Base-by-base conservation (phyloP, 1,140 invertebrate species). In the Leptopilina boulardi region DNA sequence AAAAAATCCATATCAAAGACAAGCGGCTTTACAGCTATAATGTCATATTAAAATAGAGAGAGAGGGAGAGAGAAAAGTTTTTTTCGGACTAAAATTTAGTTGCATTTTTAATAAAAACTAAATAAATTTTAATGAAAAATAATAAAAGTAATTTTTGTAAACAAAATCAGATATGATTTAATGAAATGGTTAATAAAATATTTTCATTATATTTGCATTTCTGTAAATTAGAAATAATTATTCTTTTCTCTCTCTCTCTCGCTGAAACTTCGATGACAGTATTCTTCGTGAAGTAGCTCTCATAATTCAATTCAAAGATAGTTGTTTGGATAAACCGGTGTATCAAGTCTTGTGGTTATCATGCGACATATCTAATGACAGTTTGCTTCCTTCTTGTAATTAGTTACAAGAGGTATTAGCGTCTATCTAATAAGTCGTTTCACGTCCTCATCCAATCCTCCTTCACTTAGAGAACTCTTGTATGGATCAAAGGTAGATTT, bases 331-430 rank as follows among this genome's bases (percentile, higher is more conserved):
- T 44, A 44, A 42, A 30, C 26, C 41, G 41, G 21, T 44, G 71
- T 44, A 73, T 47, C 71, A 51, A 51, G n/a, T 51, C 47, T 18
- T 51, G 54, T 70, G 82, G 76, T 86, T 81, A 81, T 83, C 70
- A 71, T 19, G 54, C 74, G 77, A 59, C 79, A 66, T 73, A 73
- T 80, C 76, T 79, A 84, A 81, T 78, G 80, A 85, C 79, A 72
- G 56, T 80, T 81, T 70, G 72, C 80, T 84, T 82, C 77, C 83
- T 82, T 77, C 71, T 80, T 76, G 82, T 82, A 87, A 86, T 87
- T 85, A 84, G 79, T 78, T 82, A 73, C 70, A 73, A 76, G 72
- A 79, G 75, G 75, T 77, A 82, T 85, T 84, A 82, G 80, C 78
- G 75, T 81, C 80, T 81, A 81, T 82, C 79, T 83, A 82, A 83